Conservation (phyloP, 2,797 vertebrate species). For the Pangasius sanitwongsei region DNA sequence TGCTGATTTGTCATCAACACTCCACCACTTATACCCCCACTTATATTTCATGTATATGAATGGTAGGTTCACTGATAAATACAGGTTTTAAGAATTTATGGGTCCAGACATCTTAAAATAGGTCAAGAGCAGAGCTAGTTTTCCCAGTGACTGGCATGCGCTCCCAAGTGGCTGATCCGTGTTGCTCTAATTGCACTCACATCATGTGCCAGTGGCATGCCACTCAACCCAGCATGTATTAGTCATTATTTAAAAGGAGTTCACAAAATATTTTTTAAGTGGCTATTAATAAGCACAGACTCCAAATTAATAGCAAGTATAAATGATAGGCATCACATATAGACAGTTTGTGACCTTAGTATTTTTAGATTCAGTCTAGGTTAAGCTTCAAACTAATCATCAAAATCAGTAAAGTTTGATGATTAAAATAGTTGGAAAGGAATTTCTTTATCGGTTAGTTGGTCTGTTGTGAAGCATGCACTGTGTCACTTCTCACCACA, state of each 20-base stretch:
- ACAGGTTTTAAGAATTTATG: background rate
- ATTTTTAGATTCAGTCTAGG: background rate
- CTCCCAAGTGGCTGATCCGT: background rate
- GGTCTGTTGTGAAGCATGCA: background rate
- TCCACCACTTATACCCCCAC: background rate
- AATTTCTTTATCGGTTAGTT: too few species aligned
- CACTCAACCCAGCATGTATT: background rate
- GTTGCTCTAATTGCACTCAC: background rate
- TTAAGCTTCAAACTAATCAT: background rate
- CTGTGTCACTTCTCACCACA: background rate
- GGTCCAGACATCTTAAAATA: background rate
- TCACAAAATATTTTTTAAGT: background rate
- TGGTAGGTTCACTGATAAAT: background rate
- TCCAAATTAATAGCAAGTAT: background rate
- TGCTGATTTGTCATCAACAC: background rate
- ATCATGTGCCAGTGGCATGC: background rate
- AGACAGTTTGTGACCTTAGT: background rate
- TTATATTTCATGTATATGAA: background rate
- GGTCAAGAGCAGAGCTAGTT: background rate
- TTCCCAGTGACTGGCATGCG: background rate
- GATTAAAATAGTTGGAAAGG: background rate
- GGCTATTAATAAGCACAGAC: too few species aligned
- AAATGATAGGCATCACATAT: background rate
- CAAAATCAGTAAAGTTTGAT: background rate
- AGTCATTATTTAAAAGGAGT: background rate